Conservation (phyloP, 2,113 vertebrate genomes). For the Galemys pyrenaicus region DNA sequence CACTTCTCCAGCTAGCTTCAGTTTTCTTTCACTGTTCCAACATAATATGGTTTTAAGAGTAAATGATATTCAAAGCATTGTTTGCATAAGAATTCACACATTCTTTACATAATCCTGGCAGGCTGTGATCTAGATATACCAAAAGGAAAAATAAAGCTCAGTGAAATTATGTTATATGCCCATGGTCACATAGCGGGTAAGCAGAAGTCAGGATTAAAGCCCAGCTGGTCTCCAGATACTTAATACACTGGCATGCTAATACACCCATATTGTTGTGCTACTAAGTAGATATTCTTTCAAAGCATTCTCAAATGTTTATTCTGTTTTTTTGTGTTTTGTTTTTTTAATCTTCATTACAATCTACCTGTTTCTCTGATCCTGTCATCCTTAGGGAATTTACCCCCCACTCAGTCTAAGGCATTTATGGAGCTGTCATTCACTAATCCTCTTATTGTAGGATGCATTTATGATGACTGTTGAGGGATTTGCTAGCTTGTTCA, state of each 20-base stretch:
- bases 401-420: neutral
- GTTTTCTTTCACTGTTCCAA: neutral
- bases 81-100: neutral
- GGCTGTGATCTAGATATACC: neutral
- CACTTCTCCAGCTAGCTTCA: neutral
- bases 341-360: neutral
- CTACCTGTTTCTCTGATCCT: neutral
- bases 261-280: neutral
- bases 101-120: neutral
- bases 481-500: neutral
- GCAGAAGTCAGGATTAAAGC: neutral
- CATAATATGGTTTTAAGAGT: slow-evolving; percentile 25
- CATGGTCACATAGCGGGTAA: neutral
- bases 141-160: neutral
- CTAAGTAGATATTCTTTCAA: neutral
- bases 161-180: neutral
- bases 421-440: neutral
- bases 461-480: neutral
- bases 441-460: neutral
- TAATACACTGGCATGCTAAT: neutral
- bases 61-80: neutral
- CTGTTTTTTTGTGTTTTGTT: neutral
- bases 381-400: neutral
- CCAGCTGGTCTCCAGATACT: neutral
- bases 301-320: neutral